Percentiles rank a stretch among this genome's conserved stretches.
Conservation (phyloP, 2,797 vertebrate species). For the Poeciliopsis turneri region DNA sequence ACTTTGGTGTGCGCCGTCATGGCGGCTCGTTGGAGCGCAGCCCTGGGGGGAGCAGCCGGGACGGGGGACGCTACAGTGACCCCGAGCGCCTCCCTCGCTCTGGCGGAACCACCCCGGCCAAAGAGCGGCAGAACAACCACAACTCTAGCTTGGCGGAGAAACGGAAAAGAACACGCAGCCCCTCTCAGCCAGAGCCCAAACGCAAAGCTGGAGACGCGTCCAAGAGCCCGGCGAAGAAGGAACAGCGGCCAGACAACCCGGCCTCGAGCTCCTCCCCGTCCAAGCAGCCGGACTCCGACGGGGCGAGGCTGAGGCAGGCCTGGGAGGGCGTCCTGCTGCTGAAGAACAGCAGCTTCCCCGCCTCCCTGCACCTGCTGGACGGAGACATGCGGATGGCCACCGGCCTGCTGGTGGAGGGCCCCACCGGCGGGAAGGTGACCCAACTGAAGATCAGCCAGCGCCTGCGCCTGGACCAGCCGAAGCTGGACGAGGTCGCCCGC, state of each 20-base stretch:
- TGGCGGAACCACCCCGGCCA: conserved; percentile 84
- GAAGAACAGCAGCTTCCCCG: conserved; percentile 98
- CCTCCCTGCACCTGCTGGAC: conserved; percentile 95
- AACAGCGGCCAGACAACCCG: conserved; percentile 61
- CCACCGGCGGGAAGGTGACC: conserved; percentile 85
- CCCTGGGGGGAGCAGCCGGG: conserved; percentile 87
- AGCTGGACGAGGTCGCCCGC: conserved; percentile 95
- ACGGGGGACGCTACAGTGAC: conserved; percentile 86
- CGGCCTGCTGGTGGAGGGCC: conserved; percentile 86
- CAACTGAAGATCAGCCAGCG: conserved; percentile 98
- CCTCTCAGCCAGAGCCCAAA: conserved; percentile 46
- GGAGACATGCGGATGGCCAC: conserved; percentile 89
- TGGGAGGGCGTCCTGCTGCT: conserved; percentile 97
- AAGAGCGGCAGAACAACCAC: conserved; percentile 83
- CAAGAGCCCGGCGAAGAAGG: conserved; percentile 83
- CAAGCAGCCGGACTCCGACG: conserved; percentile 63
- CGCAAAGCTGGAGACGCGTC: conserved; percentile 76
- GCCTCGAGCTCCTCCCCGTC: conserved; percentile 51
- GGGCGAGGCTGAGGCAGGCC: conserved; percentile 86
- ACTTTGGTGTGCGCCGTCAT: conserved; percentile 84
- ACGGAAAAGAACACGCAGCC: conserved; percentile 63
- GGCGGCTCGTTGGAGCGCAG: conserved; percentile 83
- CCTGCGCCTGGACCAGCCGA: conserved; percentile 95
- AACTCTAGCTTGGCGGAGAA: conserved; percentile 82
- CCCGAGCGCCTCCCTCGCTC: conserved; percentile 85